A percentile compares a stretch with the other conserved stretches of the same genome.
These are phyloP conservation scores for Venturia canescens DNA, from an alignment of 1,140 invertebrate species.

Conservation along the genomic window DNA sequence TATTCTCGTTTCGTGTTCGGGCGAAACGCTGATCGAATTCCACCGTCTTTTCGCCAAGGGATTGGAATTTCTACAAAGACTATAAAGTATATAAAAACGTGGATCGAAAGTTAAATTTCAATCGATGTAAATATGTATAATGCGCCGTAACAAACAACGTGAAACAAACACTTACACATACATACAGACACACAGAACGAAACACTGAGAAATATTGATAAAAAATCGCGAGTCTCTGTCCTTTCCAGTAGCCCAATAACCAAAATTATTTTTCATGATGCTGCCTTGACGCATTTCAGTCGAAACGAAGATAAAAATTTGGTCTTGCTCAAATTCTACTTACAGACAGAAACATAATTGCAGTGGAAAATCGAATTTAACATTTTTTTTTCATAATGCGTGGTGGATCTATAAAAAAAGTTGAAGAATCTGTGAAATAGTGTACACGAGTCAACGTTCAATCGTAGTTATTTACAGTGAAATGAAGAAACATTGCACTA, in stretches of 20 bases:
- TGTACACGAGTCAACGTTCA: too few species aligned
- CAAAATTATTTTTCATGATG: background rate
- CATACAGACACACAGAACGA: background rate
- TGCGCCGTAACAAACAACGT: slow-evolving; percentile 28
- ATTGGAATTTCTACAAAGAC: slow-evolving; percentile 15
- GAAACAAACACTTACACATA: slow-evolving; percentile 20
- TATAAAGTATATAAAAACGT: background rate
- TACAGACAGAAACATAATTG: background rate
- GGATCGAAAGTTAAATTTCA: slow-evolving; percentile 1
- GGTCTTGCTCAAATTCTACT: slow-evolving; percentile 28
- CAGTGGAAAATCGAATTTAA: background rate
- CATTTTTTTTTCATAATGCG: too few species aligned
- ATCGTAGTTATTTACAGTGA: too few species aligned
- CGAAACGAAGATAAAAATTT: background rate
- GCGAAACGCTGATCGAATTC: background rate
- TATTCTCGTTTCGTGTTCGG: background rate
- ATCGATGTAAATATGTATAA: slow-evolving; percentile 45
- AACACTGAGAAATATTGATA: background rate
- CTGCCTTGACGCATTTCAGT: background rate
- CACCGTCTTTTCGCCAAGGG: slow-evolving; percentile 11
- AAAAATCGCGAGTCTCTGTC: background rate
- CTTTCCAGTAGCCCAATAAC: background rate
- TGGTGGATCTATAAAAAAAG: too few species aligned
- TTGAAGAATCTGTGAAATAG: too few species aligned
- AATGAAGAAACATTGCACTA: too few species aligned